phyloP scores from a whole-genome alignment of 2,888 invertebrate genomes.

The Aplocera efformata region DNA sequence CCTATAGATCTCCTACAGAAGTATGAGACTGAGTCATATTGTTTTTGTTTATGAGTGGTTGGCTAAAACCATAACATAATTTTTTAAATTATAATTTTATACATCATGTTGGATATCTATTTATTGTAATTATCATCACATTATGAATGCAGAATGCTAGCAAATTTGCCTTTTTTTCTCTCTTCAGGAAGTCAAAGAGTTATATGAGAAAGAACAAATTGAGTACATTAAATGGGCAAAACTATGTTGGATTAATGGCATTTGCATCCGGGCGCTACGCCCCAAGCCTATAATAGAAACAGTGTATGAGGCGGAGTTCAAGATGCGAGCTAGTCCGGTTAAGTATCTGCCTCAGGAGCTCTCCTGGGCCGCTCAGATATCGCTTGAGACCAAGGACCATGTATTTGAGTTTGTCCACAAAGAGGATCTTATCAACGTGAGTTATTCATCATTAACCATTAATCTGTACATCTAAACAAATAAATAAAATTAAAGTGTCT shows the following conservation, averaged over 20 bases:
- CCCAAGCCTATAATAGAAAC: conserved; percentile 54
- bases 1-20: too few species aligned
- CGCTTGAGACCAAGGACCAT: conserved; percentile 33
- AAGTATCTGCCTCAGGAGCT: conserved; percentile 48
- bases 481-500: too few species aligned
- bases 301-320: conserved; percentile 58
- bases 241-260: conserved; percentile 45
- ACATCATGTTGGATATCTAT: too few species aligned
- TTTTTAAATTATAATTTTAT: too few species aligned
- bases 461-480: too few species aligned
- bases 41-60: too few species aligned
- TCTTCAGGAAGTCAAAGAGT: conserved; percentile 48
- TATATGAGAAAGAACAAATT: conserved; percentile 55
- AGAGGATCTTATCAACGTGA: conserved; percentile 52
- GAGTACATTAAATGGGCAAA: conserved; percentile 65
- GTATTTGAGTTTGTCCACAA: conserved; percentile 38
- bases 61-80: too few species aligned
- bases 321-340: conserved; percentile 41
- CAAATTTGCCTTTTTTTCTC: too few species aligned
- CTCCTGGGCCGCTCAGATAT: conserved; percentile 57
- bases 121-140: too few species aligned
- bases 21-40: too few species aligned
- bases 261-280: conserved; percentile 53
- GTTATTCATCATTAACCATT: too few species aligned
- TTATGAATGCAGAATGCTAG: too few species aligned